These are phyloP conservation scores for Heliconius ethilla DNA, from an alignment of 2,888 invertebrate genomes.

Conservation along the genomic window DNA sequence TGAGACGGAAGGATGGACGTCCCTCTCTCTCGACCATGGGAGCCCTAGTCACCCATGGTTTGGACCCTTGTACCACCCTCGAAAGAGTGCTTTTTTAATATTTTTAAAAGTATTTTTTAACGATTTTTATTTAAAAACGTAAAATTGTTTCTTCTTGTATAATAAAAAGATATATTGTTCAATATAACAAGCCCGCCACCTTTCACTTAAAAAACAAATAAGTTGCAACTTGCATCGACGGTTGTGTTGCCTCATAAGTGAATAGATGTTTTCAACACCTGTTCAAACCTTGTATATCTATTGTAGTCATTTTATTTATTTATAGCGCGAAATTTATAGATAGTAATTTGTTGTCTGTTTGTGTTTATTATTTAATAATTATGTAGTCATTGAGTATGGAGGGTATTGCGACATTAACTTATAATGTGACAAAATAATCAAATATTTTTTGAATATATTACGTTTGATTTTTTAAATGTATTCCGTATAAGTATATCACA, in stretches of 20 bases:
- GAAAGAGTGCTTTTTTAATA: too few relatives aligned
- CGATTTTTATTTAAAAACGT: too few relatives aligned
- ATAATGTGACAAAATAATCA: not conserved
- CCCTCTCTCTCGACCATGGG: too few relatives aligned
- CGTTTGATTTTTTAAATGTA: not conserved
- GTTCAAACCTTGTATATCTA: not conserved
- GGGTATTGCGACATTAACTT: conserved; percentile 1
- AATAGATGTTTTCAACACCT: conserved; percentile 5
- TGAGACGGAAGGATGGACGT: too few relatives aligned
- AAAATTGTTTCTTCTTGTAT: too few relatives aligned
- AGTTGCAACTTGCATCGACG: not conserved
- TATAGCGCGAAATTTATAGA: not conserved
- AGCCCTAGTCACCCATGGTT: too few relatives aligned
- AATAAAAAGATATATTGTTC: too few relatives aligned
- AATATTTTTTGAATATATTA: not conserved
- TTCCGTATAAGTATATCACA: too few relatives aligned
- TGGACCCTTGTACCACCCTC: too few relatives aligned
- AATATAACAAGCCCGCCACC: too few relatives aligned
- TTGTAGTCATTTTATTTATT: not conserved
- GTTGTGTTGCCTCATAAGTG: not conserved
- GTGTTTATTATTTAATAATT: not conserved
- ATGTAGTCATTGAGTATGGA: not conserved
- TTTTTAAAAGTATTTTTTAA: too few relatives aligned
- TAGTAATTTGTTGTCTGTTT: not conserved
- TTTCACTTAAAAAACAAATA: conserved; percentile 3